Base-by-base conservation (phyloP, 1,140 invertebrate genomes). In the Oryctes rhinoceros region DNA sequence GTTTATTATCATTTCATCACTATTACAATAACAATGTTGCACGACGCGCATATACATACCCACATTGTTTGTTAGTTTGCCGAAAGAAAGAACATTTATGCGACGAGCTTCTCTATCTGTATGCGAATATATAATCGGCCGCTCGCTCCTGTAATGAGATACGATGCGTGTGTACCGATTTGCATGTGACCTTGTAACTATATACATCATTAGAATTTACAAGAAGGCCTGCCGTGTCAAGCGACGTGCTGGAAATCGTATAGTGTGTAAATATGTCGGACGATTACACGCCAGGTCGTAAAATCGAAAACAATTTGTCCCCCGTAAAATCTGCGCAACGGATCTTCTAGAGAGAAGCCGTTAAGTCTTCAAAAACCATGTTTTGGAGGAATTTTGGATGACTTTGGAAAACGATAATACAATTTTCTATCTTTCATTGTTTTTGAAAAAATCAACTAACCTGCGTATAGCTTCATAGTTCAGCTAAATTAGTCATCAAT, bases 141-240 rank as follows among this genome's bases (percentile, higher is more conserved):
- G 53, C 13, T 59, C 65, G 65, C 18, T 71, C 13, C 24, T 4
- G 65, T 71, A 71, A 71, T 71, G 65, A 71, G 65, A 71, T 71
- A 24, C 65, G 18, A 24, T 71, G 65, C 65, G 20, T 71, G 65
- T 71, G 65, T 71, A 37, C 65, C 3, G 65, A 71, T 71, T 71
- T 71, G 35, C 65, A 71, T 71, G 65, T 71, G 65, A 71, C 65
- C 65, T 71, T 71, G 65, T 71, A 67, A 67, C 65, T 67, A 71
- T 24, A 71, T 71, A 71, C 65, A 71, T 71, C 65, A 71, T 71
- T 71, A 71, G 65, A 71, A 71, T 71, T 71, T 71, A 71, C 65
- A 71, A 71, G 65, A 71, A 59, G 53, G 53, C 53, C 53, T 59
- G n/a, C 5, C 53, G 53, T 59, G 53, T 59, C 53, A 59, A 18